Evolutionary conservation across 2,113 vertebrate genomes (phyloP).

Genomic region (Numida meleagris): DNA sequence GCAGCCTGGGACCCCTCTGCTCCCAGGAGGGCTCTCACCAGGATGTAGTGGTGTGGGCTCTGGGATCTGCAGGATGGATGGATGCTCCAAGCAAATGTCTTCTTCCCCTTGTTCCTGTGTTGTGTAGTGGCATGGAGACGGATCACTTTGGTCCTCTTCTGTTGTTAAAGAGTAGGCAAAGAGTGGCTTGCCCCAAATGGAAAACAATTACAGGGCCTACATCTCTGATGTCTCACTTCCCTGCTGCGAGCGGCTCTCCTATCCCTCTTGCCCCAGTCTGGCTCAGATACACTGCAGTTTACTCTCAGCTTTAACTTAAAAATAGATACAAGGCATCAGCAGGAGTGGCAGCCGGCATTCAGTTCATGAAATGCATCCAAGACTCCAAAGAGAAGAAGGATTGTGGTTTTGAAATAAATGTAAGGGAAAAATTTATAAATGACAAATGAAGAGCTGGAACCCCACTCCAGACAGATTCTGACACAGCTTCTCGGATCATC

Average conservation of each 20-base stretch:
- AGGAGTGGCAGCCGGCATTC: not conserved
- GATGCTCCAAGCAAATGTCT: not conserved
- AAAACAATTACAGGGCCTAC: not conserved
- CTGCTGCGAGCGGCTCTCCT: not conserved
- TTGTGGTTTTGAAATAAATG: constrained; percentile 1
- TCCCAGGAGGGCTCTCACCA: not conserved
- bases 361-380: constrained; percentile 3
- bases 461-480: not conserved
- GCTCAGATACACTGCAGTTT: not conserved
- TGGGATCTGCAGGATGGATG: not conserved
- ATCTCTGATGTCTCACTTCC: not conserved
- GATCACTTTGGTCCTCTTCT: not conserved
- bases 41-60: not conserved
- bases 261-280: not conserved
- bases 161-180: not conserved
- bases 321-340: not conserved
- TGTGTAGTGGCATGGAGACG: not conserved
- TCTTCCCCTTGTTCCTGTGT: not conserved
- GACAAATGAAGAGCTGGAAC: constrained; percentile 1
- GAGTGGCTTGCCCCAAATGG: not conserved
- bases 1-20: not conserved
- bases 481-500: not conserved
- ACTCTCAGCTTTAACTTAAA: not conserved
- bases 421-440: not conserved
- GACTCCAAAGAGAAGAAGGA: not conserved